Evolutionary conservation across 2,113 vertebrate species (phyloP).

Genomic region (Dryoscopus gambensis): DNA sequence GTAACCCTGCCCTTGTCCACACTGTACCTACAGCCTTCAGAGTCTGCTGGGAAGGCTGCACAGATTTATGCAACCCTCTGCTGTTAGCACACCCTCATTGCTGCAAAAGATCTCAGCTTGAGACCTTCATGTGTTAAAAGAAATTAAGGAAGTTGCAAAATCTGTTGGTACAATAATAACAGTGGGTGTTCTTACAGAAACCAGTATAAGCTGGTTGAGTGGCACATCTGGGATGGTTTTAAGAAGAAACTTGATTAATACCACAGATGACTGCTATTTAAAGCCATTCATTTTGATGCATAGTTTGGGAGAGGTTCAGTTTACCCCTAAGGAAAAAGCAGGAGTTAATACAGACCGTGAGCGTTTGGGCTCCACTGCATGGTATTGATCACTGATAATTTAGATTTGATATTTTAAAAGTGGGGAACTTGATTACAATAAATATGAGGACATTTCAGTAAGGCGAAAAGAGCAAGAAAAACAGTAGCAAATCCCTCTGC

Average conservation of each 20-base stretch:
- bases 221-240: conserved; percentile 71
- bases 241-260: conserved; percentile 68
- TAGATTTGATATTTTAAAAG: neutral
- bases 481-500: neutral
- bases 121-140: conserved; percentile 54
- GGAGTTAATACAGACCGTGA: conserved; percentile 24
- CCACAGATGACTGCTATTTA: conserved; percentile 61
- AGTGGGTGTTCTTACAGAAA: conserved; percentile 67
- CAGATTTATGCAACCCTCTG: conserved; percentile 41
- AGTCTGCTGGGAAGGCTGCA: neutral
- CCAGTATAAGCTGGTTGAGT: conserved; percentile 64
- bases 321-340: conserved; percentile 43
- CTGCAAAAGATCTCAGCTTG: conserved; percentile 26
- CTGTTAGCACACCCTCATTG: conserved; percentile 21
- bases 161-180: conserved; percentile 68
- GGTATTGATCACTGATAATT: neutral
- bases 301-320: conserved; percentile 28
- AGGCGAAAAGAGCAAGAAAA: neutral
- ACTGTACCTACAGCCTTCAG: neutral
- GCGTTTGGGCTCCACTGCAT: neutral
- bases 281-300: conserved; percentile 47
- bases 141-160: conserved; percentile 67
- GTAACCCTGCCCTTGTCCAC: neutral
- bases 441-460: neutral
- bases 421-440: neutral